These are phyloP conservation scores for Rachycentron canadum DNA, from an alignment of 2,797 vertebrate species.

Conservation along the genomic window DNA sequence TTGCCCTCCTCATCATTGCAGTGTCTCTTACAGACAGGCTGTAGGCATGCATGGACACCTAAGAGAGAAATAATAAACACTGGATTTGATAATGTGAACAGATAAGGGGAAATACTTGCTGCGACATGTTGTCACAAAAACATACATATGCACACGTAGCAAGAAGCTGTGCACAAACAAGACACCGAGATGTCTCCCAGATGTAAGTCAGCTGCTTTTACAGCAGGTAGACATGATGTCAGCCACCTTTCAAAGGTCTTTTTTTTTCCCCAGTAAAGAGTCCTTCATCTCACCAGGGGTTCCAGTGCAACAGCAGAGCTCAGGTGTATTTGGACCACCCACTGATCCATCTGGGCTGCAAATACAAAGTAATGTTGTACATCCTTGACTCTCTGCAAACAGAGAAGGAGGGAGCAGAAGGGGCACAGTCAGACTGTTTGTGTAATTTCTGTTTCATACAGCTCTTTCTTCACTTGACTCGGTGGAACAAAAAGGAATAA, in stretches of 20 bases:
- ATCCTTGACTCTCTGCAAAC: conserved; percentile 30
- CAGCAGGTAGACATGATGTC: conserved; percentile 28
- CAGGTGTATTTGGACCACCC: conserved; percentile 54
- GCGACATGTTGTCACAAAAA: not conserved
- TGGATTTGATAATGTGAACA: not conserved
- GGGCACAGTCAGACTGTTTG: conserved; percentile 1
- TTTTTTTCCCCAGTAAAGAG: conserved; percentile 30
- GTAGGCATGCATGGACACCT: not conserved
- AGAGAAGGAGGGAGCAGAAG: conserved; percentile 17
- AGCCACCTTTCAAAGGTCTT: conserved; percentile 16
- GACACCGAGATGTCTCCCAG: conserved; percentile 7
- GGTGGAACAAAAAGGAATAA: not conserved
- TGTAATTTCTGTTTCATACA: conserved; percentile 1
- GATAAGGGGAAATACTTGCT: not conserved
- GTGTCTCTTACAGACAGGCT: not conserved
- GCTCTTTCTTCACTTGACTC: conserved; percentile 13
- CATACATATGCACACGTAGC: not conserved
- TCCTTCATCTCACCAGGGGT: conserved; percentile 48
- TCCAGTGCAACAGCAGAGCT: conserved; percentile 34
- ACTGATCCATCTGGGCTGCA: conserved; percentile 50
- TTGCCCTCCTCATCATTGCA: not conserved
- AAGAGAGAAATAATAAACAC: not conserved
- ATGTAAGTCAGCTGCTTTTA: conserved; percentile 21
- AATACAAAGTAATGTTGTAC: conserved; percentile 14
- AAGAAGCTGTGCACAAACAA: not conserved